A percentile compares a stretch with the other conserved stretches of the same genome.
Evolutionary conservation across 2,888 invertebrate species (phyloP).

Genomic region (Tenthredo amoena): DNA sequence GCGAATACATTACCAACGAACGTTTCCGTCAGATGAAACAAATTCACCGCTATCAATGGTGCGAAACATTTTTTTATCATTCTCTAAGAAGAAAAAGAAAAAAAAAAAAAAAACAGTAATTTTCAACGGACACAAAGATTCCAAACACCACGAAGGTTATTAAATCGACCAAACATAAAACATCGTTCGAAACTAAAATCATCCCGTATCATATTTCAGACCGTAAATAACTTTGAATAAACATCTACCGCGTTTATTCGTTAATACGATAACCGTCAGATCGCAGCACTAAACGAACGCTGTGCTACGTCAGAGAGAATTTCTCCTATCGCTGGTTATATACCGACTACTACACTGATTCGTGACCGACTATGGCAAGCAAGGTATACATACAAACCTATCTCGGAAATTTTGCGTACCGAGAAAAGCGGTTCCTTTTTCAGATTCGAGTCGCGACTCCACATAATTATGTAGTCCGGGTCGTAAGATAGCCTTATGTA

Average conservation of each 20-base stretch:
- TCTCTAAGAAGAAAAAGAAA: slow-evolving; percentile 57
- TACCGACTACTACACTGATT: neutral
- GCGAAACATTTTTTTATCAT: slow-evolving; percentile 60
- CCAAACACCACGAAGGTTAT: neutral
- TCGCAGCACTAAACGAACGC: slow-evolving; percentile 14
- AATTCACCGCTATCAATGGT: slow-evolving; percentile 59
- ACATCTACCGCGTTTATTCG: neutral
- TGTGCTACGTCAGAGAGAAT: neutral
- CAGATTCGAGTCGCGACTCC: neutral
- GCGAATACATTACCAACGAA: slow-evolving; percentile 53
- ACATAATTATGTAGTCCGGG: neutral
- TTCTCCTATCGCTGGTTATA: neutral
- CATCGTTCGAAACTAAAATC: neutral
- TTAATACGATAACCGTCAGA: neutral
- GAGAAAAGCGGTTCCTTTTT: neutral
- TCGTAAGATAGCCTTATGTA: neutral
- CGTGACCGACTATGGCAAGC: neutral
- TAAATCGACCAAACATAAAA: neutral
- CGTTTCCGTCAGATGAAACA: slow-evolving; percentile 59
- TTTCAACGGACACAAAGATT: neutral
- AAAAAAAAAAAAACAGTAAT: neutral
- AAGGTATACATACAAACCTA: neutral
- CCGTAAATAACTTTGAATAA: neutral
- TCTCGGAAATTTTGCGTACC: neutral
- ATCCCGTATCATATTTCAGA: neutral